Base-by-base conservation (phyloP, 2,797 vertebrate species). In the Ibycter americanus region DNA sequence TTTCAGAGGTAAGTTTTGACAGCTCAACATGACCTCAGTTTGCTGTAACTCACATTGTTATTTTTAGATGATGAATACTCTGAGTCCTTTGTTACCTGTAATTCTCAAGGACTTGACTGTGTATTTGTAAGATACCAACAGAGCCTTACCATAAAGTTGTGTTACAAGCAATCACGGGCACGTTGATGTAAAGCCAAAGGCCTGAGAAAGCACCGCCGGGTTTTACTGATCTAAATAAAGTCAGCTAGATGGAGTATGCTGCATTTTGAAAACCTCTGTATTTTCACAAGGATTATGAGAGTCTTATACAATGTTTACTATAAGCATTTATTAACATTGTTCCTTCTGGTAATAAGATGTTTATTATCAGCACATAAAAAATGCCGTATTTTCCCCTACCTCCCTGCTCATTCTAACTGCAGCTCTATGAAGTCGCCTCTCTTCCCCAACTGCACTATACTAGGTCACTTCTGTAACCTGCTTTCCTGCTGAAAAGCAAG, bases 401-500 rank as follows among this genome's bases (percentile, higher is more conserved):
- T 3, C 25, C 13, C 55, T 31, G 38, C 38, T 31, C 16, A n/a
- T 62, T 71, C 74, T 38, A 15, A 8, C 65, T n/a, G 6, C 27
- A 21, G 44, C 11, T 29, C 40, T 32, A 7, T 4, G 44, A 20
- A 74, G 71, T 34, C 18, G 4, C 52, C 65, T 77, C 63, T 79
- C 59, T 90, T 71, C 68, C 76, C 54, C 74, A 34, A 13, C 74
- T 58, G 71, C 32, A 11, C 80, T 63, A 5, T 59, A 62, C 42
- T 55, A 83, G 90, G 76, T 92, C 95, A 95, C 44, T 40, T 90
- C 92, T 46, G 25, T 80, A 92, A 90, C 76, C 80, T 92, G 93
- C 87, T 88, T 89, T 83, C 72, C 81, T 38, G 51, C 67, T 61
- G 83, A 21, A 72, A 90, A 88, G 87, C 59, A 32, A 87, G 63